Percentiles rank a stretch among this genome's conserved stretches.
These are phyloP conservation scores for Pangasius djambal DNA, from an alignment of 2,797 vertebrate species.

Conservation along the genomic window DNA sequence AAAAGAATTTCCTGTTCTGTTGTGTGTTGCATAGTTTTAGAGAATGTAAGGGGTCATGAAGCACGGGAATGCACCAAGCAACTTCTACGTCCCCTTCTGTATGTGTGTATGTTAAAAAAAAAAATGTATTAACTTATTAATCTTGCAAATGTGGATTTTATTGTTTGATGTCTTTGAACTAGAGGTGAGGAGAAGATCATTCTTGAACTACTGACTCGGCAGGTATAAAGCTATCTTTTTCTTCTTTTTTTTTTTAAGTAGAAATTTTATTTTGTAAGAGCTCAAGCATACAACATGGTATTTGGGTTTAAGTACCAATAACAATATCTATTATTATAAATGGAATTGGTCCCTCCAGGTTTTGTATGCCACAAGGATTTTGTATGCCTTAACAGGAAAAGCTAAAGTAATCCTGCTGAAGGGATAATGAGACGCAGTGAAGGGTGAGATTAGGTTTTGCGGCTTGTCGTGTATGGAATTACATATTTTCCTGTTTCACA, in stretches of 20 bases:
- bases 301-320: slow-evolving; percentile 31
- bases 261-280: slow-evolving; percentile 34
- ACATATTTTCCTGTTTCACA: background rate
- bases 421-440: slow-evolving; percentile 58
- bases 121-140: slow-evolving; percentile 74
- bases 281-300: slow-evolving; percentile 13
- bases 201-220: slow-evolving; percentile 55
- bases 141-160: slow-evolving; percentile 79
- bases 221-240: slow-evolving; percentile 32
- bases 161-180: slow-evolving; percentile 75
- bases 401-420: slow-evolving; percentile 19
- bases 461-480: background rate
- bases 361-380: slow-evolving; percentile 53
- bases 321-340: slow-evolving; percentile 32
- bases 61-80: slow-evolving; percentile 72
- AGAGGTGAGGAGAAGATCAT: slow-evolving; percentile 56
- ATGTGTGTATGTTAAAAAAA: slow-evolving; percentile 71
- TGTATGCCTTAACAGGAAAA: slow-evolving; percentile 72
- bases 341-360: slow-evolving; percentile 37
- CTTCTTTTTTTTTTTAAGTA: slow-evolving; percentile 12
- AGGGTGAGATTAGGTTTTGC: slow-evolving; percentile 51
- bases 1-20: slow-evolving; percentile 60
- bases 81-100: slow-evolving; percentile 70
- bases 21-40: slow-evolving; percentile 76
- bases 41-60: slow-evolving; percentile 74